Base-by-base conservation (phyloP, 2,113 vertebrate genomes). In the Clarias magur region DNA sequence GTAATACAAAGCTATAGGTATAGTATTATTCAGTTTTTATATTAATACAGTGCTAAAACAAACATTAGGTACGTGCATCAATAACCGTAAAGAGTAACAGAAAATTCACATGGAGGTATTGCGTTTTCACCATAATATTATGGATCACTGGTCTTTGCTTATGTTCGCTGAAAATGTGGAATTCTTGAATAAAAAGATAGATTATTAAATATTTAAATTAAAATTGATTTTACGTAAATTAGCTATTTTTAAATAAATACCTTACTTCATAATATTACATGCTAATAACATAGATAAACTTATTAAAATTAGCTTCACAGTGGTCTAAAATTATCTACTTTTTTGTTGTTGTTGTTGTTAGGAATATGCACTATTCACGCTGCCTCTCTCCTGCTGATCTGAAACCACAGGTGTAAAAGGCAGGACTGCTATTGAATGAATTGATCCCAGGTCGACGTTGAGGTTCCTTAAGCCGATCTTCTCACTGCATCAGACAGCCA, bases 401-500 rank as follows among this genome's bases (percentile, higher is more conserved):
- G 54, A 42, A 21, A 85, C 38, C 13, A 38, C n/a, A n/a, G 27
- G 21, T 63, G 30, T 38, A 48, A 79, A 68, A 42, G 3, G 3
- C 21, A 30, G 23, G 27, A 25, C n/a, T 42, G 27, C 48, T 23
- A 7, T 79, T 63, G 25, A 72, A 63, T 12, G 4, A 17, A 85
- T 79, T n/a, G 38, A 73, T 85, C 83, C 62, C 38, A 75, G 73
- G 70, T 84, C 73, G 16, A 42, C 34, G 4, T 13, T 63, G n/a
- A 79, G 76, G 86, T 80, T 76, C 30, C 79, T 42, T 30, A 54
- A 82, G 75, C 38, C 12, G 57, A n/a, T n/a, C 9, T 30, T 30
- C 16, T 95, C 90, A 99, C 2, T 99, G 98, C 96, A 97, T 96
- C 12, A 97, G 91, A 89, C 98, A 99, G 93, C 96, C 97, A 48